A percentile compares a stretch with the other conserved stretches of the same genome.
Conservation (phyloP, 2,113 vertebrate species). For the Miniopterus natalensis region DNA sequence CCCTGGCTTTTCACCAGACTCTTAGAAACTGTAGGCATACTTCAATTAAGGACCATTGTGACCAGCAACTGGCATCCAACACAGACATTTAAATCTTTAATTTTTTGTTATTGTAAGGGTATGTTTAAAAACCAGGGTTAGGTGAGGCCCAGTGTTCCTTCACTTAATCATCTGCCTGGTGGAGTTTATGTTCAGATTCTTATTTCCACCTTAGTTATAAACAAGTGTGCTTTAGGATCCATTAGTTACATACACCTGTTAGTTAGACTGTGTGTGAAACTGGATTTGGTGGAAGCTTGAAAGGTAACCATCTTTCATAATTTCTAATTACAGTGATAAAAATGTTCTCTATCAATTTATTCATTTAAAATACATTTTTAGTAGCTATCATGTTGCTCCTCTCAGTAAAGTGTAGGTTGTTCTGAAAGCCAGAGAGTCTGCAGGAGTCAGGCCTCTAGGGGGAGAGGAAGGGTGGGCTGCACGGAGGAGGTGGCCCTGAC, state of each 20-base stretch:
- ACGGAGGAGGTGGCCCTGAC: rapidly evolving
- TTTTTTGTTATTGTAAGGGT: background rate
- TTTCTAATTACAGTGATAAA: background rate
- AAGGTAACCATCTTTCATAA: background rate
- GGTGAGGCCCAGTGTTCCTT: background rate
- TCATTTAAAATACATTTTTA: background rate
- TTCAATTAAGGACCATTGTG: background rate
- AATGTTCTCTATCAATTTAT: background rate
- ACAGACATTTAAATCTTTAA: background rate
- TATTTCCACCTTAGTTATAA: background rate
- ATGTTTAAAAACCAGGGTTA: background rate
- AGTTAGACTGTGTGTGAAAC: background rate
- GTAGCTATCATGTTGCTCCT: background rate
- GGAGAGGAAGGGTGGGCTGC: rapidly evolving
- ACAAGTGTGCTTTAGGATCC: background rate
- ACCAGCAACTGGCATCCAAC: background rate
- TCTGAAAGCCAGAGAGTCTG: background rate
- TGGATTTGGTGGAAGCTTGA: background rate
- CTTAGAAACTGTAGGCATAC: background rate
- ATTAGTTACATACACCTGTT: background rate
- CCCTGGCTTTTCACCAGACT: background rate
- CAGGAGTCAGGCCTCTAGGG: background rate
- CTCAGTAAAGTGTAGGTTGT: background rate
- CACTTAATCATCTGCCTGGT: background rate
- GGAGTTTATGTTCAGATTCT: background rate